Evolutionary conservation across 2,113 vertebrate genomes (phyloP), one percentile per base, ranked within the genome.

Genomic region (Ia io): DNA sequence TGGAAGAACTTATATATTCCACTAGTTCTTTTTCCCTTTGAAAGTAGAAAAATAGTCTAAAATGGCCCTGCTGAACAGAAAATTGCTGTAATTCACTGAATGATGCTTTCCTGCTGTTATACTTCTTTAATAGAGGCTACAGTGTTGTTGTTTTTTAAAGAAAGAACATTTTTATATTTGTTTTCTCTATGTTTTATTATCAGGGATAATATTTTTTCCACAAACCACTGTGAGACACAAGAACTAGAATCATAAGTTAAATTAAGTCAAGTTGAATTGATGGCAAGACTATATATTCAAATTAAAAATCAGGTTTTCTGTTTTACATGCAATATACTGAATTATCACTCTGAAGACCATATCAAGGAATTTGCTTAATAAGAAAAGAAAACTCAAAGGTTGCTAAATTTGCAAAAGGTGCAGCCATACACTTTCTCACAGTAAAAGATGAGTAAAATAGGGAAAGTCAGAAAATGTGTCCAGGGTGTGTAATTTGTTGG

Each of bases 41-140:
- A 95, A 93, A 67, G 65, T 73, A 22, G 90, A 85, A 83, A 92
- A 91, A 88, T 90, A 67, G 28, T 87, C 42, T 94, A 79, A 92
- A 95, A 83, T 90, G 61, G 42, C 65, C 37, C 93, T 47, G 5
- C n/a, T 79, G 42, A 92, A 93, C 51, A 91, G 82, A 89, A 95
- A 96, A 86, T 83, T 84, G 42, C 83, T 74, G 2, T 90, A 88
- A 97, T 90, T 94, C 59, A 32, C 28, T 71, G 61, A 91, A 84
- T 85, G 35, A 65, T 83, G 20, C 25, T 96, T 95, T 95, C 42
- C 44, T 95, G 22, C 51, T 91, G 23, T 20, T 77, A 25, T 71
- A 59, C 28, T 82, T 86, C 95, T 95, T 73, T 84, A 22, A 69
- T 67, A 11, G 17, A 85, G 17, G 20, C 74, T 91, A 70, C 25